Evolutionary conservation across 1,140 invertebrate species (phyloP).

Genomic region (Caerostris darwini): DNA sequence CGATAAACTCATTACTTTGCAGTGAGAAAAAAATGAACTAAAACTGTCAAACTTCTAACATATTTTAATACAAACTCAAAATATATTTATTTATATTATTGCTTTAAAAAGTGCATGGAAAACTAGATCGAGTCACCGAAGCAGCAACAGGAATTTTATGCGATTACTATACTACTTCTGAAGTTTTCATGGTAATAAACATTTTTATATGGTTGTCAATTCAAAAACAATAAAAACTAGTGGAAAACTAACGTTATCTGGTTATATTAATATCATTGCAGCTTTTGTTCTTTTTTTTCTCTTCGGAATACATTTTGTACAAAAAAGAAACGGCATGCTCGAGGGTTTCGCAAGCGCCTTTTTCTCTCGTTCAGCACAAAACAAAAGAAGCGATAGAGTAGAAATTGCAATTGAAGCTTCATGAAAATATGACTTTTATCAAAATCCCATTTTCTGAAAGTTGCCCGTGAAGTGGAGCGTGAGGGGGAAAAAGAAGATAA

Average conservation of each 20-base stretch:
- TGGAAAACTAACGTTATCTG: neutral
- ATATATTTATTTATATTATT: too few species aligned
- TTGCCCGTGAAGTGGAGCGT: neutral
- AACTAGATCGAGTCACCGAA: too few species aligned
- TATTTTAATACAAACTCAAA: too few species aligned
- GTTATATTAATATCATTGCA: neutral
- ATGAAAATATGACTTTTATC: slow-evolving; percentile 48
- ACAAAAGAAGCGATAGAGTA: neutral
- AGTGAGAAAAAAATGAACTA: too few species aligned
- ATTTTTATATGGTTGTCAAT: too few species aligned
- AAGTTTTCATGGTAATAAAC: too few species aligned
- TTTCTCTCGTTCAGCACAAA: neutral
- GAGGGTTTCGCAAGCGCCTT: neutral
- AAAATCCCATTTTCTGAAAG: slow-evolving; percentile 31
- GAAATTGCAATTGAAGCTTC: neutral
- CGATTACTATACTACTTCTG: too few species aligned
- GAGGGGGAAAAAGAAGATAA: neutral
- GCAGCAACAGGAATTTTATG: too few species aligned
- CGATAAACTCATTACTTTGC: too few species aligned
- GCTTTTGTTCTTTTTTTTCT: neutral
- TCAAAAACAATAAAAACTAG: too few species aligned
- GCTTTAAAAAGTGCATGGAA: too few species aligned
- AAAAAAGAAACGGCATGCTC: neutral
- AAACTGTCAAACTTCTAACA: too few species aligned
- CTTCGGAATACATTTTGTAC: neutral